A percentile compares a stretch with the other conserved stretches of the same genome.
Conservation (phyloP, 2,113 vertebrate genomes). For the Ictalurus furcatus region DNA sequence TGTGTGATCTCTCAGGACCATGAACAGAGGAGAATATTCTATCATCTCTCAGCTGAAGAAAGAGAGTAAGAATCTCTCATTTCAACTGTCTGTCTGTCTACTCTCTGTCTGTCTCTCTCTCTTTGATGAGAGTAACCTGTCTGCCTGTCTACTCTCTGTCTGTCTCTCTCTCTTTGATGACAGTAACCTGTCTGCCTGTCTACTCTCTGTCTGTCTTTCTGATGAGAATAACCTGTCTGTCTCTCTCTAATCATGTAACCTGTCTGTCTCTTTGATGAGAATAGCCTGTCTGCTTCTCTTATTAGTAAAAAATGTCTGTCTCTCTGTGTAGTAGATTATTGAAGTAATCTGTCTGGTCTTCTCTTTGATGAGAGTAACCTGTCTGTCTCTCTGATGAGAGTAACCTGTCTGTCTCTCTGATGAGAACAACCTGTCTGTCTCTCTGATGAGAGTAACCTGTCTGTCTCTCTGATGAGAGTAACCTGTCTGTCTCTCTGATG, state of each 20-base stretch:
- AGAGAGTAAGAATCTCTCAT: slow-evolving; percentile 77
- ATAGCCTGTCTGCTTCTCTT: not conserved
- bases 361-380: too few species aligned
- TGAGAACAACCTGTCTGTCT: not conserved
- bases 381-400: not conserved
- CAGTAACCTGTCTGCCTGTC: not conserved
- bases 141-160: not conserved
- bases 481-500: not conserved
- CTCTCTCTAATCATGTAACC: not conserved
- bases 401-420: not conserved
- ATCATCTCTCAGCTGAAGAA: slow-evolving; percentile 88
- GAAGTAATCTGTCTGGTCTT: too few species aligned
- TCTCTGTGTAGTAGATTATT: not conserved
- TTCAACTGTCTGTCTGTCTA: not conserved
- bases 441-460: not conserved
- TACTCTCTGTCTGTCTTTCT: not conserved
- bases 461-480: not conserved
- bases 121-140: not conserved
- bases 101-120: not conserved
- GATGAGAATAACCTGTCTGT: too few species aligned
- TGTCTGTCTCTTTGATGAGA: not conserved
- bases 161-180: not conserved
- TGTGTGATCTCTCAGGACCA: slow-evolving; percentile 78
- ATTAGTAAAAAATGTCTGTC: not conserved
- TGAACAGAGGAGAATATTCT: slow-evolving; percentile 91